Evolutionary conservation across 2,113 vertebrate genomes (phyloP).

Genomic region (Coptodon bakossiorum): DNA sequence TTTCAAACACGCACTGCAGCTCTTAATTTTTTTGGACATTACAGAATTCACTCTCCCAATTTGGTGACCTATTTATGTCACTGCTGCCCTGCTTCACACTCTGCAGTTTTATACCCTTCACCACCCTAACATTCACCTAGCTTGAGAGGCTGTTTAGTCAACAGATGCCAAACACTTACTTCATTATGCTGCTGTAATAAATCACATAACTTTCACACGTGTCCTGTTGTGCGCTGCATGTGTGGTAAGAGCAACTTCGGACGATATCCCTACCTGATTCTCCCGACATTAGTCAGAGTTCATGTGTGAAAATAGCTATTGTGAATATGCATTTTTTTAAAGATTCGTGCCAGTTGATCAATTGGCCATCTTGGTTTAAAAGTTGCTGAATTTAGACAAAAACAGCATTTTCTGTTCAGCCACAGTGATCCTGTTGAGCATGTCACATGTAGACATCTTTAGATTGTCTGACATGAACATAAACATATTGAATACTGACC

Average conservation of each 20-base stretch:
- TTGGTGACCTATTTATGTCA: not conserved
- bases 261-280: not conserved
- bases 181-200: not conserved
- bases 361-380: not conserved
- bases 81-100: not conserved
- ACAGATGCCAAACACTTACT: not conserved
- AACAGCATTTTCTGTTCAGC: not conserved
- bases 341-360: not conserved
- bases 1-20: not conserved
- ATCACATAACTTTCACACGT: not conserved
- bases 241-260: not conserved
- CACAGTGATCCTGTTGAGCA: rapidly evolving
- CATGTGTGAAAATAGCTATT: not conserved
- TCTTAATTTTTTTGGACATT: not conserved
- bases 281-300: not conserved
- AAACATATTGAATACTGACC: not conserved
- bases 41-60: not conserved
- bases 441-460: not conserved
- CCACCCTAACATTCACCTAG: not conserved
- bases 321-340: not conserved
- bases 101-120: not conserved
- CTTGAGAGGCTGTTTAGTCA: not conserved
- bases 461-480: not conserved
- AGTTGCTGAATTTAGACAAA: not conserved
- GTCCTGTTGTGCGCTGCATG: not conserved